Evolutionary conservation across 2,113 vertebrate species (phyloP).

Genomic region (Oncorhynchus clarkii): DNA sequence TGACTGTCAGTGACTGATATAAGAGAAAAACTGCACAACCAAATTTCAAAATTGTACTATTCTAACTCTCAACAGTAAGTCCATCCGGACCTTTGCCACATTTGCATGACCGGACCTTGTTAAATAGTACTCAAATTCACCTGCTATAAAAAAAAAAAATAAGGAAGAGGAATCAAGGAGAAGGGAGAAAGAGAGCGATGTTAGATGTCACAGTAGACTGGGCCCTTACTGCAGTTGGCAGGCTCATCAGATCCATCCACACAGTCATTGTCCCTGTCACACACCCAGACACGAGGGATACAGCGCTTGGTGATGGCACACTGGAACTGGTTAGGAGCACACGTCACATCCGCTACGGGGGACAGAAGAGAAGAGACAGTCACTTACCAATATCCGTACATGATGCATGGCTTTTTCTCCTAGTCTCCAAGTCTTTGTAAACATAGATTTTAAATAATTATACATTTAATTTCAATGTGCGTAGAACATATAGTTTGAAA

Average conservation of each 20-base stretch:
- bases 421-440: too few relatives aligned
- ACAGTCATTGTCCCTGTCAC: conserved; percentile 95
- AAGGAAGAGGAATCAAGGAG: not conserved
- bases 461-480: too few relatives aligned
- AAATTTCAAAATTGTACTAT: too few relatives aligned
- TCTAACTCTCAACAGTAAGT: too few relatives aligned
- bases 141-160: not conserved
- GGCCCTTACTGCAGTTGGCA: conserved; percentile 92
- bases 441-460: too few relatives aligned
- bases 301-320: conserved; percentile 96
- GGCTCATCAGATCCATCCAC: conserved; percentile 95
- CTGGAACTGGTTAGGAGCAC: conserved; percentile 98
- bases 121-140: not conserved
- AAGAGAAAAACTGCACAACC: too few relatives aligned
- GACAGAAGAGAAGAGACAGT: conserved; percentile 23
- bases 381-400: too few relatives aligned
- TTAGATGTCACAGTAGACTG: not conserved
- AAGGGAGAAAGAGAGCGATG: not conserved
- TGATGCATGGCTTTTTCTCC: too few relatives aligned
- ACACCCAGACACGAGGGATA: conserved; percentile 96
- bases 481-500: too few relatives aligned
- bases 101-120: too few relatives aligned
- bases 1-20: too few relatives aligned
- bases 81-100: too few relatives aligned
- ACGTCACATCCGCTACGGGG: conserved; percentile 89